Base-by-base conservation (phyloP, 2,888 invertebrate genomes). In the Dolichomitus sp. region DNA sequence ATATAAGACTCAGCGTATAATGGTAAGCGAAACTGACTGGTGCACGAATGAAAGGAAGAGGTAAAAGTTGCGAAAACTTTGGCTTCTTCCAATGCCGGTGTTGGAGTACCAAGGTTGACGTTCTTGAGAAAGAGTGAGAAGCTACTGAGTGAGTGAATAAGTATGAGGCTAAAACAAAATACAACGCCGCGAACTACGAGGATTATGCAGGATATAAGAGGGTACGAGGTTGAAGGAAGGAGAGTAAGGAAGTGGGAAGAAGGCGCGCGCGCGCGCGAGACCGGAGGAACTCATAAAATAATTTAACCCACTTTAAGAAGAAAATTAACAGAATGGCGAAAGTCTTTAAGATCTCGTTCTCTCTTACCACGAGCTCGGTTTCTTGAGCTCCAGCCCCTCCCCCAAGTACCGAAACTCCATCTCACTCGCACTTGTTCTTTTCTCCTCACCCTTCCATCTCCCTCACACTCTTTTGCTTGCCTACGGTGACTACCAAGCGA, bases 281-380 rank as follows among this genome's bases (percentile, higher is more conserved):
- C 69, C 83, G 72, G 81, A 78, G 85, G 87, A 91, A 91, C 88
- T 92, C 91, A 87, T 92, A 92, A 92, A 92, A 93, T 92, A 92
- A 93, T 93, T 92, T 92, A 91, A 92, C 92, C 92, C 91, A 93
- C 92, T 92, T 92, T 88, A 89, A 89, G 91, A 90, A 92, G 90
- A 92, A 92, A 93, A 93, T 92, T 92, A 93, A 92, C 91, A 89
- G 92, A 91, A 92, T 90, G 89, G 91, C 88, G 90, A 93, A 91
- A 93, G 93, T 93, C 93, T 93, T 93, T 92, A 93, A 91, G 92
- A 93, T 90, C 90, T 86, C 83, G 85, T 85, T 83, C 83, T 81
- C 81, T 83, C 86, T 85, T 66, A 65, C 83, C 85, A 78, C 81
- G 66, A 84, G 84, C 89, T 78, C 83, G 72, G 72, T 61, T 54